Evolutionary conservation across 2,113 vertebrate species (phyloP), one percentile per base, ranked within the genome.

Genomic region (Butorides virescens): DNA sequence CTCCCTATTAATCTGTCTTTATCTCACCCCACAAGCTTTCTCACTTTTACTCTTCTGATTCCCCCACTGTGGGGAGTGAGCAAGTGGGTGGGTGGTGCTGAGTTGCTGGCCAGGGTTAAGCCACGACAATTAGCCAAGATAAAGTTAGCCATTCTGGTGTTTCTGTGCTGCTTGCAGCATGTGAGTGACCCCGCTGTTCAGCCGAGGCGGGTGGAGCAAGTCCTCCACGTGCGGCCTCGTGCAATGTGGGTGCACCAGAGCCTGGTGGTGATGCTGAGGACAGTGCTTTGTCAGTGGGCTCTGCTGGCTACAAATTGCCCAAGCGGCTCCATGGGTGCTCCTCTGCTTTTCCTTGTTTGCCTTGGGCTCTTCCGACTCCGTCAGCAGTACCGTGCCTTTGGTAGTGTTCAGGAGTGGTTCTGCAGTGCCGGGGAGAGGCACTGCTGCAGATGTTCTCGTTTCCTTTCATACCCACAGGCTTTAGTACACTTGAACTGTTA

Each of bases 371-470:
- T 49, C 4, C 4, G 21, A 2, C 36, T 23, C 4, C 2, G 1
- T 8, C 9, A 18, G 34, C 15, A 22, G 37, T 3, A 2, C 22
- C 1, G 32, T 21, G 36, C 29, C 29, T 23, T 19, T 13, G 80
- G 18, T 13, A 37, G 2, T 61, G 37, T 65, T 58, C 83, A 75
- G 89, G 88, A 89, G 91, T 30, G 86, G 19, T 47, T 56, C 34
- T 34, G 47, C 5, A 5, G 65, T 44, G 34, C 61, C 36, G 32
- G 44, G 19, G 61, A 87, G 65, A 76, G 63, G 76, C 42, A 56
- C 39, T 52, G 73, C 36, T 80, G 73, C 53, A 13, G 72, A 63
- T 66, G 86, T 87, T 87, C 91, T 87, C 70, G 76, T 96, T 93
- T 90, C 23, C 66, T 85, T 94, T 93, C 88, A 56, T 88, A 85